These are phyloP conservation scores for Merluccius polli DNA, from an alignment of 2,797 vertebrate species.

Conservation along the genomic window DNA sequence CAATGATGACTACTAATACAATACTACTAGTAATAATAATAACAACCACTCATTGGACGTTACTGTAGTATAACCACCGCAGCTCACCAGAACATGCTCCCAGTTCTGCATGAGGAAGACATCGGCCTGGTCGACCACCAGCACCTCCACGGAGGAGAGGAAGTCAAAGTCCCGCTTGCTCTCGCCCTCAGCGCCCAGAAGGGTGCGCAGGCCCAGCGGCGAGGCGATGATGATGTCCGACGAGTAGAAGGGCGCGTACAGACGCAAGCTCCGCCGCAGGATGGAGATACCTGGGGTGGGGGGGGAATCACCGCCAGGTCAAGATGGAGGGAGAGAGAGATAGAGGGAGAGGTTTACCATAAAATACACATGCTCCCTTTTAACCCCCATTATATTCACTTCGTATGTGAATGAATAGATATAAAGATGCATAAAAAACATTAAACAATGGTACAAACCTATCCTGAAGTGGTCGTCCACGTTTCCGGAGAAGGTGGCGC, in stretches of 20 bases:
- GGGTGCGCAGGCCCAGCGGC: constrained; percentile 88
- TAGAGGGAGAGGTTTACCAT: too few relatives aligned
- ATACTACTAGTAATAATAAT: background rate
- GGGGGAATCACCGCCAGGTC: background rate
- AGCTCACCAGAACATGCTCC: constrained; percentile 90
- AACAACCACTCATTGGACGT: background rate
- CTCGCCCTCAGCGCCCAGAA: constrained; percentile 89
- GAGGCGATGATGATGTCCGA: constrained; percentile 95
- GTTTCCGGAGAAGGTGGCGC: constrained; percentile 88
- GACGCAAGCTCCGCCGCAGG: constrained; percentile 85
- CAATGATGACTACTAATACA: background rate
- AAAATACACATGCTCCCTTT: too few relatives aligned
- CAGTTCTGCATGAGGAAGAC: constrained; percentile 98
- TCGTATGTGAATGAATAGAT: too few relatives aligned
- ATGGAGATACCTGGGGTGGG: constrained; percentile 81
- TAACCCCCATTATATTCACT: too few relatives aligned
- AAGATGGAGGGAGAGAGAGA: too few relatives aligned
- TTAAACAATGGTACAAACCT: constrained; percentile 61
- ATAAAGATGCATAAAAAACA: background rate
- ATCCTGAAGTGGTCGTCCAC: constrained; percentile 97
- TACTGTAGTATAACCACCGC: background rate
- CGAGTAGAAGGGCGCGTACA: constrained; percentile 94
- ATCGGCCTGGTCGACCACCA: constrained; percentile 91
- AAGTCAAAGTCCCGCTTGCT: constrained; percentile 92
- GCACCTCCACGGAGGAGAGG: constrained; percentile 88